Conservation (phyloP, 37 sponge, comb jelly and placozoan species). For the Corticium candelabrum region DNA sequence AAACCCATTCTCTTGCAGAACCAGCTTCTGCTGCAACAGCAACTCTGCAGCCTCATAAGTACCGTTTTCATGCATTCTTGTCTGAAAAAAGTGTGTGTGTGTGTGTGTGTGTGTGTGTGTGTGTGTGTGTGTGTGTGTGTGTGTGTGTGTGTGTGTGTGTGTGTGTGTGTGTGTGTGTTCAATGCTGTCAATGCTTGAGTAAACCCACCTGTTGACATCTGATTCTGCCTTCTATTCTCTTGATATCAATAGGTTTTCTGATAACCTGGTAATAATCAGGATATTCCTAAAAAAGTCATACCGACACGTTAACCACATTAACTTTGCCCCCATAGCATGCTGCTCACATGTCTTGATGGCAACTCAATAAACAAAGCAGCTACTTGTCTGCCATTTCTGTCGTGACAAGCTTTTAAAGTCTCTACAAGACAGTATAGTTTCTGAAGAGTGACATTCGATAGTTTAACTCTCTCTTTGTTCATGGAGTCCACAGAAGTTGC, state of each 20-base stretch:
- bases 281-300: not conserved
- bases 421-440: not conserved
- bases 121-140: no score
- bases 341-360: not conserved
- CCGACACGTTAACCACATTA: no score
- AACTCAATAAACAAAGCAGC: not conserved
- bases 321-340: no score
- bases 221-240: conserved; percentile 21
- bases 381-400: not conserved
- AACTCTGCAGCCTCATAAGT: no score
- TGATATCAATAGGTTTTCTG: conserved; percentile 48
- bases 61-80: no score
- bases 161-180: not conserved
- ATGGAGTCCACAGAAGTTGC: not conserved
- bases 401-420: not conserved
- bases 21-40: no score
- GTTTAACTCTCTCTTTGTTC: not conserved
- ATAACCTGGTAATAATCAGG: conserved; percentile 55
- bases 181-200: not conserved
- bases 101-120: no score
- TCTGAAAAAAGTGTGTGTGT: no score
- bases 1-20: no score
- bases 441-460: no score
- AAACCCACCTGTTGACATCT: conserved; percentile 9
- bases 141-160: no score